Base-by-base conservation (phyloP, 2,113 vertebrate species). In the Hemichromis elongatus region DNA sequence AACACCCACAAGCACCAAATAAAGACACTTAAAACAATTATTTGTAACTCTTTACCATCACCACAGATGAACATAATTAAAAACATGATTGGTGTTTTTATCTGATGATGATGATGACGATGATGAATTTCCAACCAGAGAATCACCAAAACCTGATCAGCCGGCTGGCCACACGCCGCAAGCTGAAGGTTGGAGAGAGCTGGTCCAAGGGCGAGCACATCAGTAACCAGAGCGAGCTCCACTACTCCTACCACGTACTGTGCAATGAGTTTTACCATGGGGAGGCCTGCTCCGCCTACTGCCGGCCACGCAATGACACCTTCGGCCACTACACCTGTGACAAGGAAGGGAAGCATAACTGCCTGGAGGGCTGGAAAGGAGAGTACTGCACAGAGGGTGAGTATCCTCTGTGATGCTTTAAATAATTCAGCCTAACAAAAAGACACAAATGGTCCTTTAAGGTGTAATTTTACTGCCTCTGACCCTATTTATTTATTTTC, bases 241-340 rank as follows among this genome's bases (percentile, higher is more conserved):
- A 92, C 4, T 98, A 96, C 94, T 97, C 97, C 0, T 98, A 97
- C 93, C 97, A 96, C 9, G 96, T 97, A 12, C 93, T 96, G 50
- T 98, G 98, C 13, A 95, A 96, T 11, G 96, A 97, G 50, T 92
- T 94, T 13, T 97, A 98, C 86, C 96, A 94, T 6, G 97, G 97
- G 5, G 94, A 96, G 5, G 93, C 95, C 18, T 98, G 98, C 90
- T 93, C 96, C 2, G 91, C 96, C 83, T 96, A 96, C 95, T 98
- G 98, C 94, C 94, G 96, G 1, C 96, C 97, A 0, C 94, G 96
- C 2, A 95, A 97, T 54, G 97, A 97, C 91, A 91, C 95, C 33
- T 96, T 97, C 28, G 95, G 97, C 5, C 96, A 97, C 90, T 97
- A 90, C 87, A 91, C 81, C 90, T 98, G 96, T 24, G 95, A 97